A percentile compares a stretch with the other conserved stretches of the same genome.
Conservation (phyloP, 2,113 vertebrate species). For the Thinocorus orbignyianus region DNA sequence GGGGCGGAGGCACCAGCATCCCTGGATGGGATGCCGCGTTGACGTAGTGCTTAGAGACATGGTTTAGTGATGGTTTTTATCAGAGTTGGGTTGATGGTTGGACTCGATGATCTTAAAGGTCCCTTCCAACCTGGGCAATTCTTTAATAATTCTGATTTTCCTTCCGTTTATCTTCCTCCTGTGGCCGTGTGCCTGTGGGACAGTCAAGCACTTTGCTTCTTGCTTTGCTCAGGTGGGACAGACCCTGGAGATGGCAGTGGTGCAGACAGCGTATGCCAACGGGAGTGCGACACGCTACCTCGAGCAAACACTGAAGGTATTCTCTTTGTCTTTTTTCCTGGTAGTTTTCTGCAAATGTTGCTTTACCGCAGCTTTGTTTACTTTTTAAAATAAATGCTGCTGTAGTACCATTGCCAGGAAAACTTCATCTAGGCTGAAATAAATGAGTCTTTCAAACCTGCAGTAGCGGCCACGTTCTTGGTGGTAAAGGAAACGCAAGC, state of each 20-base stretch:
- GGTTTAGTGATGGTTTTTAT: too few species aligned
- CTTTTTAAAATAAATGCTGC: neutral
- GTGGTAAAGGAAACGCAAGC: neutral
- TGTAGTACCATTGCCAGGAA: neutral
- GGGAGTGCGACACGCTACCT: constrained; percentile 92
- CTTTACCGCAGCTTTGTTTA: neutral
- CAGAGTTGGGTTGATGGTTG: too few species aligned
- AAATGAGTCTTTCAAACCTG: neutral
- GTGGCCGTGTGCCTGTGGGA: fast-evolving
- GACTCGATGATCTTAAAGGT: too few species aligned
- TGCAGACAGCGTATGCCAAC: constrained; percentile 97
- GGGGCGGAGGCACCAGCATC: too few species aligned
- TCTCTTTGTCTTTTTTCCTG: neutral
- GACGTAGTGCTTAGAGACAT: too few species aligned
- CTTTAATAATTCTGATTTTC: neutral
- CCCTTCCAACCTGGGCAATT: too few species aligned
- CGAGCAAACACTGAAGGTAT: constrained; percentile 89
- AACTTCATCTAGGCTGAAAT: neutral
- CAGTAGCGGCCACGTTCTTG: neutral
- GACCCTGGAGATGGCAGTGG: constrained; percentile 83
- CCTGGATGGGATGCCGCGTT: too few species aligned
- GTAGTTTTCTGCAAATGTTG: neutral
- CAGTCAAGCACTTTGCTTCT: neutral
- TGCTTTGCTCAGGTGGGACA: constrained; percentile 79
- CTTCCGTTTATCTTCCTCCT: neutral